These are phyloP conservation scores for Hippocampus barbouri DNA, from an alignment of 2,113 vertebrate genomes.

Conservation along the genomic window DNA sequence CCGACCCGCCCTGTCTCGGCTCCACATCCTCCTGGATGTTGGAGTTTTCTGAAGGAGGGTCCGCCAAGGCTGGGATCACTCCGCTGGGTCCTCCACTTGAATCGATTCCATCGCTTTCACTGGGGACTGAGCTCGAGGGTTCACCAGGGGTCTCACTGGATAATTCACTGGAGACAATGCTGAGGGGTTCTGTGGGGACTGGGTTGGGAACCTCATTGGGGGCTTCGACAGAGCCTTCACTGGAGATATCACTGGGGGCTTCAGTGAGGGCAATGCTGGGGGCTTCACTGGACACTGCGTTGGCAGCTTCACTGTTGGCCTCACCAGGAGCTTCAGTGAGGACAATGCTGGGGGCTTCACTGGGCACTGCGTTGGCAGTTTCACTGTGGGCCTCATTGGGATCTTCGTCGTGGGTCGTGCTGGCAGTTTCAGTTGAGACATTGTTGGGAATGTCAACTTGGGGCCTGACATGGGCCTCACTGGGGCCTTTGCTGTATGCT, in stretches of 20 bases:
- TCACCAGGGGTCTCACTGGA: not conserved
- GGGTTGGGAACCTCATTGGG: not conserved
- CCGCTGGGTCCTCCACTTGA: constrained; percentile 24
- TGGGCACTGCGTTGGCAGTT: not conserved
- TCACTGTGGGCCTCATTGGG: not conserved
- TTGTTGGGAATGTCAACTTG: not conserved
- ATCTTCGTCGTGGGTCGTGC: constrained; percentile 13
- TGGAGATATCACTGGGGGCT: not conserved
- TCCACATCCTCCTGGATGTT: constrained; percentile 36
- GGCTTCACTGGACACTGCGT: not conserved
- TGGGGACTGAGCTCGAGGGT: not conserved
- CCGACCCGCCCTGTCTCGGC: constrained; percentile 1
- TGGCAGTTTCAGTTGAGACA: constrained; percentile 13
- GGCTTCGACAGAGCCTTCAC: not conserved
- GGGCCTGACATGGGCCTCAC: not conserved
- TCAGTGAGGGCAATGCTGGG: not conserved
- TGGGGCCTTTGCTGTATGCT: not conserved
- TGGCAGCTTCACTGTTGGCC: not conserved
- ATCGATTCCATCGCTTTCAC: not conserved
- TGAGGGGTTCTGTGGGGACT: not conserved
- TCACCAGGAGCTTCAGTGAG: not conserved
- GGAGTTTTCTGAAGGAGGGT: constrained; percentile 16
- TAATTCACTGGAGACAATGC: not conserved
- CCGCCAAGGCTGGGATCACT: not conserved
- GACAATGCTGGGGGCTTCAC: not conserved